Base-by-base conservation (phyloP, 2,888 invertebrate genomes). In the Peribatodes rhomboidaria region DNA sequence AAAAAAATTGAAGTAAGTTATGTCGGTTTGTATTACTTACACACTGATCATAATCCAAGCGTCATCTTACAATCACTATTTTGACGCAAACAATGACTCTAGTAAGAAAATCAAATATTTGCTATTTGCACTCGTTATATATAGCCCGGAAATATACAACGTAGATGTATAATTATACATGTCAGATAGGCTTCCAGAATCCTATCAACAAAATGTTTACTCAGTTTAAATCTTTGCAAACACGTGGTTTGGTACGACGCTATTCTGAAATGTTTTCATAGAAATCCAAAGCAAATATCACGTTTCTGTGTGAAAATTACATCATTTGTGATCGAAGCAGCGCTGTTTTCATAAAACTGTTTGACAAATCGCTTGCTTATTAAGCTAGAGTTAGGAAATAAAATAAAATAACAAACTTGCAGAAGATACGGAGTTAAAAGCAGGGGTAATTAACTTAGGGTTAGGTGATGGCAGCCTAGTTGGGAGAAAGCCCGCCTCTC, bases 131-230 rank as follows among this genome's bases (percentile, higher is more conserved):
- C 27, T 27, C 27, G 27, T 41, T 41, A 6, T 41, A 13, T 46
- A 46, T 46, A 22, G 44, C 33, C 59, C 44, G 59, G 59, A 52
- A 60, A 52, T 44, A 49, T 14, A 44, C 13, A 22, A 47, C 47
- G 6, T 46, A 31, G 14, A 10, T 1, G 11, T 13, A 16, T 20
- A 44, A 11, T 9, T 44, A 22, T 18, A 47, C 31, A 31, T 46
- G 22, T 60, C 33, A 60, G 37, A 35, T 52, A 60, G 20, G 50
- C 42, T 41, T 42, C 10, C 31, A 9, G 9, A 35, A 47, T 57
- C 37, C 9, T 55, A n/a, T 33, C 16, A 16, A 41, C 27, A 31
- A 41, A 44, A n/a, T 56, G 33, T 56, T 56, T 56, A 33, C 18
- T 0, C 20, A 18, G 4, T 41, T 50, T 49, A 16, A 16, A 50